Evolutionary conservation across 2,888 invertebrate species (phyloP).

Genomic region (Neoscelio sp.): DNA sequence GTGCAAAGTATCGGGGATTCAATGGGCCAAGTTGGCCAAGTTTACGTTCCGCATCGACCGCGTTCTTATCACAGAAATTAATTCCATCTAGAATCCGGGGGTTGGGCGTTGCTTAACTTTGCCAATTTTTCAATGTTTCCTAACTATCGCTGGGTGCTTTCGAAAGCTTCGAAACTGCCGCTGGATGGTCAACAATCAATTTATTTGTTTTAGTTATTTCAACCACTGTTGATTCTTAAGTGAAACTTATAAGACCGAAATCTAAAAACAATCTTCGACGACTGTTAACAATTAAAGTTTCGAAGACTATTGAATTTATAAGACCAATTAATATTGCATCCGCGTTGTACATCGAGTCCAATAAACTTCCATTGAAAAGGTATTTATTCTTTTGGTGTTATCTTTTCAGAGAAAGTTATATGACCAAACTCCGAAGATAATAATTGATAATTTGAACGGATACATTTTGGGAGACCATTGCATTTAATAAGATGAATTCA

Average conservation of each 20-base stretch:
- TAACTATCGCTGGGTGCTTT: conserved; percentile 41
- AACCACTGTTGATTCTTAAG: neutral
- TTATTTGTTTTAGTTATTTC: neutral
- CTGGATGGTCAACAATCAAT: conserved; percentile 20
- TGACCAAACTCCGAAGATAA: too few relatives aligned
- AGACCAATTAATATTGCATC: too few relatives aligned
- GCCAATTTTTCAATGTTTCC: conserved; percentile 58
- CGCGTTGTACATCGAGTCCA: too few relatives aligned
- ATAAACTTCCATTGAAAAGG: too few relatives aligned
- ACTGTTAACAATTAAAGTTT: too few relatives aligned
- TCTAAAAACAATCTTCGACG: too few relatives aligned
- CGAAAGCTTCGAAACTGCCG: conserved; percentile 34
- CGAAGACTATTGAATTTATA: too few relatives aligned
- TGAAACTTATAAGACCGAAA: conserved; percentile 10
- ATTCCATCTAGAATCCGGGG: conserved; percentile 37
- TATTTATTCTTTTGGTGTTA: too few relatives aligned
- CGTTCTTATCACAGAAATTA: conserved; percentile 62
- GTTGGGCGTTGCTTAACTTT: conserved; percentile 48
- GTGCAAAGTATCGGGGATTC: conserved; percentile 41
- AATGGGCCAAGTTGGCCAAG: conserved; percentile 68
- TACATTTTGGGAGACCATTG: too few relatives aligned
- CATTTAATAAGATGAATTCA: too few relatives aligned
- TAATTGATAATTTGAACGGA: too few relatives aligned
- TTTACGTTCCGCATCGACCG: conserved; percentile 62
- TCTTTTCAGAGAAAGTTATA: too few relatives aligned